Percentiles rank a stretch among this genome's conserved stretches.
Evolutionary conservation across 2,113 vertebrate genomes (phyloP).

Genomic region (Burhinus bistriatus): DNA sequence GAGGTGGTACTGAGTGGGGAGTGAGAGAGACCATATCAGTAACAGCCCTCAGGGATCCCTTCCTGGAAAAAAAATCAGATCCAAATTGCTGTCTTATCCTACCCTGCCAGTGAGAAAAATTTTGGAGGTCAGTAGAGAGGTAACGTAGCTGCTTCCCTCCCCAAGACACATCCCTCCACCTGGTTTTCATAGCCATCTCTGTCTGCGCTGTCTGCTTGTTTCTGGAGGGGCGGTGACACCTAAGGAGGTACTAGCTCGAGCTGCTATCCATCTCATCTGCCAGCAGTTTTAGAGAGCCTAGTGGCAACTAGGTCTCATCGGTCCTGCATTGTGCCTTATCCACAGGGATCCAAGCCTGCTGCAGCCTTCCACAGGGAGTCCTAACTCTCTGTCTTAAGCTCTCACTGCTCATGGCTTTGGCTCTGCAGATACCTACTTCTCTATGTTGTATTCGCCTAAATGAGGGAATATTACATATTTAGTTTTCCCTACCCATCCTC

Average conservation of each 20-base stretch:
- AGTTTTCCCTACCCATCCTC: background rate
- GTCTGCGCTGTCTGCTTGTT: background rate
- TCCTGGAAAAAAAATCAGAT: background rate
- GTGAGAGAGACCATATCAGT: fast-evolving
- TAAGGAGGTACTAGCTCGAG: background rate
- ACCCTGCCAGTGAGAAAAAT: background rate
- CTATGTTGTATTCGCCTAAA: background rate
- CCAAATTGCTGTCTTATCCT: background rate
- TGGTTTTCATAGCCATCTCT: background rate
- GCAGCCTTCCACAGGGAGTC: background rate
- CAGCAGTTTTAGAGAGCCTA: background rate
- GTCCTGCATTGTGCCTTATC: background rate
- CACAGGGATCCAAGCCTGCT: background rate
- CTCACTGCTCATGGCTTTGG: background rate
- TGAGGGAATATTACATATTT: background rate
- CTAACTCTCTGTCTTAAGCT: background rate
- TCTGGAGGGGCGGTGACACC: background rate
- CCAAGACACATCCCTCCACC: background rate
- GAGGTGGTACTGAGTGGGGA: background rate
- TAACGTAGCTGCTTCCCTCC: fast-evolving
- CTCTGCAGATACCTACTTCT: background rate
- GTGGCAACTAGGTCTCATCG: background rate
- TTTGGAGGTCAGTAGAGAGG: background rate
- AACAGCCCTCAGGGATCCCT: background rate
- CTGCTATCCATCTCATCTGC: background rate